Evolutionary conservation across 1,140 invertebrate species (phyloP).

Genomic region (Dendrolimus punctatus): DNA sequence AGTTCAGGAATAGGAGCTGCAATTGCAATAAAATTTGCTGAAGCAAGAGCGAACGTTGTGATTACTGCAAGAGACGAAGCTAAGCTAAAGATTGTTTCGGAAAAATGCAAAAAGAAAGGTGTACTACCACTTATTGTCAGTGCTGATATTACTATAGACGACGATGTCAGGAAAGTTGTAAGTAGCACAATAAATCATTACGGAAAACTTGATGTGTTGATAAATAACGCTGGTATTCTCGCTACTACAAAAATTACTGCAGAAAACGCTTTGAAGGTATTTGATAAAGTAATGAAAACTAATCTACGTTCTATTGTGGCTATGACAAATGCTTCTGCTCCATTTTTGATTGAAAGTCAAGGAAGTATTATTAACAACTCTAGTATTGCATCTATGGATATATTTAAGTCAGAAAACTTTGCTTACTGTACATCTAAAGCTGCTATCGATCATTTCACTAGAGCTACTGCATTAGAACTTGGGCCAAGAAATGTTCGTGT

Average conservation of each 20-base stretch:
- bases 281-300: conserved; percentile 77
- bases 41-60: conserved; percentile 7
- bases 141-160: conserved; percentile 7
- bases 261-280: conserved; percentile 71
- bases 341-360: conserved; percentile 77
- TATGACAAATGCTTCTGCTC: conserved; percentile 79
- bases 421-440: conserved; percentile 82
- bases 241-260: conserved; percentile 1
- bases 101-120: conserved; percentile 2
- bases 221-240: conserved; percentile 12
- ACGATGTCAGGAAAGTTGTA: conserved; percentile 4
- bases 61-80: conserved; percentile 5
- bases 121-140: background rate
- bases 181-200: background rate
- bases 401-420: background rate
- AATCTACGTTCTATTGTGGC: conserved; percentile 81
- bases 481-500: conserved; percentile 78
- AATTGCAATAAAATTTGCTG: conserved; percentile 10
- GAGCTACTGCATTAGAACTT: conserved; percentile 77
- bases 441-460: conserved; percentile 83
- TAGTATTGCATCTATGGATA: conserved; percentile 53
- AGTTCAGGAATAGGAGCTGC: conserved; percentile 16
- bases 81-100: conserved; percentile 8
- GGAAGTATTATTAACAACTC: conserved; percentile 85
- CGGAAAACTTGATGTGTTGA: conserved; percentile 9